These are phyloP conservation scores for Gymnopithys bicolor DNA, from an alignment of 2,797 vertebrate species.

Conservation along the genomic window DNA sequence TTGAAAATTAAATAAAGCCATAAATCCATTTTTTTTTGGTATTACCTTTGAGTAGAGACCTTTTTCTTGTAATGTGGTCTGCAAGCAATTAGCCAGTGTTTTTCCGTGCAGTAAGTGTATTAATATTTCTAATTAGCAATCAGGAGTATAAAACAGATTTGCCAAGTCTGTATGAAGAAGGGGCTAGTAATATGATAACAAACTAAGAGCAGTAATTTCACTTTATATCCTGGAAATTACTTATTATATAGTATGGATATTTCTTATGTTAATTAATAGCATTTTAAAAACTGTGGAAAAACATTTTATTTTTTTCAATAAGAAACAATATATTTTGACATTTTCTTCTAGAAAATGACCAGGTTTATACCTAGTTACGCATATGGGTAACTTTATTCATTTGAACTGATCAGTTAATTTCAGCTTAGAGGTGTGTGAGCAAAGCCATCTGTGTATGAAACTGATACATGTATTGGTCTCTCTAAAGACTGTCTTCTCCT, in stretches of 20 bases:
- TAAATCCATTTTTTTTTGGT: neutral
- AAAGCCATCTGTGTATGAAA: neutral
- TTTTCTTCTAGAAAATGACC: neutral
- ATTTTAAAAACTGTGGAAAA: neutral
- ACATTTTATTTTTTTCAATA: neutral
- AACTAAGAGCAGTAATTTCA: conserved; percentile 62
- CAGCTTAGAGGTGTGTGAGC: neutral
- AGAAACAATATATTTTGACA: conserved; percentile 33
- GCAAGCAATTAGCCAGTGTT: conserved; percentile 8
- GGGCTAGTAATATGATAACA: conserved; percentile 50
- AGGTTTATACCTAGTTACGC: neutral
- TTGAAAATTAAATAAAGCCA: neutral
- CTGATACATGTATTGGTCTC: neutral
- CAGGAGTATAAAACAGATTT: conserved; percentile 44
- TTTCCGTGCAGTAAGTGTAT: conserved; percentile 14
- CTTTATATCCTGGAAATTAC: conserved; percentile 63
- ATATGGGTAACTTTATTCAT: neutral
- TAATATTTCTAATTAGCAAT: conserved; percentile 62
- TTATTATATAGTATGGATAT: conserved; percentile 47
- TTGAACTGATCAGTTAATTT: neutral
- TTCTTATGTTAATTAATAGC: conserved; percentile 49
- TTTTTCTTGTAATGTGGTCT: neutral
- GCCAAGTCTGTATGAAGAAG: conserved; percentile 25
- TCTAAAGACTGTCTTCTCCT: neutral
- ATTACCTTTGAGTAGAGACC: neutral